Percentiles rank a stretch among this genome's conserved stretches.
Evolutionary conservation across 2,888 invertebrate species (phyloP).

Genomic region (Trissolcus japonicus): DNA sequence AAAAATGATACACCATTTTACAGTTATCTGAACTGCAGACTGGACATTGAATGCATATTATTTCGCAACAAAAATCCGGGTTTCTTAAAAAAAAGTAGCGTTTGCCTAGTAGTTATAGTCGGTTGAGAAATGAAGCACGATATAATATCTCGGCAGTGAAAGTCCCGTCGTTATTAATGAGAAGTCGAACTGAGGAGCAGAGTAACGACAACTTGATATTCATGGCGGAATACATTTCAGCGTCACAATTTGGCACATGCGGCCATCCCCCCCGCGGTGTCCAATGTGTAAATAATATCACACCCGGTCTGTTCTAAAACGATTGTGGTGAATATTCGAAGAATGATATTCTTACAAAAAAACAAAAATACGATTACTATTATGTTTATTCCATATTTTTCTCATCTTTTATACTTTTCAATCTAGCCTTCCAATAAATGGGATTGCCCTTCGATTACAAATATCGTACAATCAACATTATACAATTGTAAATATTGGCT

Average conservation of each 20-base stretch:
- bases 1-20: too few species aligned
- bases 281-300: conserved; percentile 40
- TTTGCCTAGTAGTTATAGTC: conserved; percentile 16
- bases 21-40: too few species aligned
- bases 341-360: conserved; percentile 16
- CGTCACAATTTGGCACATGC: conserved; percentile 38
- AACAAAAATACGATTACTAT: too few species aligned
- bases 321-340: conserved; percentile 7
- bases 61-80: conserved; percentile 27
- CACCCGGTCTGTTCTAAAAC: conserved; percentile 24
- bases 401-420: background rate
- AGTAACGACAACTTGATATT: conserved; percentile 46
- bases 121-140: conserved; percentile 40
- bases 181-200: conserved; percentile 28
- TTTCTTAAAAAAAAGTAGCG: conserved; percentile 17
- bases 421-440: background rate
- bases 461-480: background rate
- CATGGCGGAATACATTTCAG: conserved; percentile 42
- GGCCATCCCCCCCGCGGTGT: conserved; percentile 3
- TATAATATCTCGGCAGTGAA: conserved; percentile 43
- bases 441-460: background rate
- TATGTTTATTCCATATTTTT: background rate
- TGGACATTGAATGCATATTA: background rate
- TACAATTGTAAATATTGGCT: too few species aligned
- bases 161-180: conserved; percentile 36